Conservation (phyloP, 2,797 vertebrate species). For the Lates japonicus region DNA sequence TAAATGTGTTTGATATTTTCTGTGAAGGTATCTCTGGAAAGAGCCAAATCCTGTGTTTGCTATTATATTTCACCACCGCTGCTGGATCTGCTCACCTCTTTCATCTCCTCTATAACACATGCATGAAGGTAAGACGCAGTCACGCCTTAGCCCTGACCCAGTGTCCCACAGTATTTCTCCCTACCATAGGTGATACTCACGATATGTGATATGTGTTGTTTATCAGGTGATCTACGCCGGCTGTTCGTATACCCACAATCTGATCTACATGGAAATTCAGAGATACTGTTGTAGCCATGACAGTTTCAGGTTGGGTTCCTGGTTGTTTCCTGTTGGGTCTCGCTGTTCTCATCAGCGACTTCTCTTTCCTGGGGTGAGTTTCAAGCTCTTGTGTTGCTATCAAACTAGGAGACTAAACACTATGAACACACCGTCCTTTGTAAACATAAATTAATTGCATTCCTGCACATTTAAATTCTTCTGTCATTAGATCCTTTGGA, state of each 20-base stretch:
- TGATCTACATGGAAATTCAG: conserved; percentile 97
- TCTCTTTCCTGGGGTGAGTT: conserved; percentile 92
- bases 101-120: conserved; percentile 98
- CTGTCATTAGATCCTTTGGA: conserved; percentile 95
- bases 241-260: conserved; percentile 94
- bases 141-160: not conserved
- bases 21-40: conserved; percentile 97
- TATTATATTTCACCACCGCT: conserved; percentile 98
- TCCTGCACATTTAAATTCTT: not conserved
- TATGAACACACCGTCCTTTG: not conserved
- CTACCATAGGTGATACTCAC: not conserved
- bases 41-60: conserved; percentile 98
- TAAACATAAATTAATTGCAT: not conserved
- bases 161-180: not conserved
- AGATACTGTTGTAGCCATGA: conserved; percentile 99
- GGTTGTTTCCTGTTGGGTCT: conserved; percentile 97
- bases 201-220: not conserved
- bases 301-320: conserved; percentile 97
- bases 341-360: conserved; percentile 96
- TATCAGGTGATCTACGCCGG: conserved; percentile 95
- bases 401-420: accelerated
- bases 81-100: conserved; percentile 98
- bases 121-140: conserved; percentile 93
- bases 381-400: not conserved
- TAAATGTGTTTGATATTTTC: conserved; percentile 28